Base-by-base conservation (phyloP, 2,888 invertebrate species). In the Ellobium chinense region DNA sequence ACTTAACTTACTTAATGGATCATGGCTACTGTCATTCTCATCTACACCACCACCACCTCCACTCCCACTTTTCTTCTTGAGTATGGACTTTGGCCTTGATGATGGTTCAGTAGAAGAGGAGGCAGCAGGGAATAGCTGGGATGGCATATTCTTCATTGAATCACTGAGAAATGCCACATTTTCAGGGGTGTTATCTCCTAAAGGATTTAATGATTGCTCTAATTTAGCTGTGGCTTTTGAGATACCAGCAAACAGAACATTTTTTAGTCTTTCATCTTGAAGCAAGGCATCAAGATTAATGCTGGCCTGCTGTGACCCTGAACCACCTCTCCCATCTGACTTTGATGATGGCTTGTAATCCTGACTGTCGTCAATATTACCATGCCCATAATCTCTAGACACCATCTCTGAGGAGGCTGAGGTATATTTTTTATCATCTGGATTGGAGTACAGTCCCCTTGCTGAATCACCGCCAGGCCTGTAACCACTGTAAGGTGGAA, bases 231-330 rank as follows among this genome's bases (percentile, higher is more conserved):
- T 80, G 3, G 80, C 80, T 62, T 80, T 80, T 3, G 80, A 80
- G 31, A 80, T 75, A 0, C 80, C 80, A 60, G 80, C 75, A 80
- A 80, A 80, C 56, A 80, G 58, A 62, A 80, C 75, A 80, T 62
- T 80, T 39, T 74, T 75, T 31, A 80, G 56, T n/a, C 69, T 56
- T 37, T 80, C 80, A 69, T 80, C 80, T 63, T 80, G 58, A 29
- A 80, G 39, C 24, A 80, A 34, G 4, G 36, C 74, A 68, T 80
- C 75, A 54, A 80, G 34, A 54, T 58, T 73, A 27, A 75, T 4
- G n/a, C 21, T n/a, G 27, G 46, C 3, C 39, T 46, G 60, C 14
- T 34, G 3, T 12, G 60, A n/a, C 3, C 36, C 60, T 58, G 21
- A 12, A 39, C n/a, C 24, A 9, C 39, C 46, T 3, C n/a, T n/a